These are phyloP conservation scores for Ecliptopera silaceata DNA, from an alignment of 2,888 invertebrate genomes.

Conservation along the genomic window DNA sequence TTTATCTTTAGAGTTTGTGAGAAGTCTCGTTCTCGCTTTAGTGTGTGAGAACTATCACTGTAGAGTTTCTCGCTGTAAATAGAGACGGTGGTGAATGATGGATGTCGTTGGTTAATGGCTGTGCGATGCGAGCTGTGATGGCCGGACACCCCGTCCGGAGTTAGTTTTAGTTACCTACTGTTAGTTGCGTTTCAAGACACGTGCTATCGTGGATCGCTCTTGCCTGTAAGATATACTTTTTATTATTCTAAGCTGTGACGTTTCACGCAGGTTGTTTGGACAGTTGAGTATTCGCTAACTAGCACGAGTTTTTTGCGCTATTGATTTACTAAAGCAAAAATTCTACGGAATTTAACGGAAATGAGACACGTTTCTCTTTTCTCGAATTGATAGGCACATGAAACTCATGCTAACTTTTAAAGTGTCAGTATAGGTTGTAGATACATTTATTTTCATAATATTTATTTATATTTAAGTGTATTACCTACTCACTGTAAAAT, in stretches of 20 bases:
- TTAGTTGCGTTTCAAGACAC: slow-evolving; percentile 9
- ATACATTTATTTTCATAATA: not conserved
- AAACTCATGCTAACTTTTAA: not conserved
- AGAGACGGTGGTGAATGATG: slow-evolving; percentile 24
- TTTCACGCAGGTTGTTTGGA: slow-evolving; percentile 5
- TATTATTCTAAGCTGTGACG: not conserved
- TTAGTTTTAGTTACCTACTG: slow-evolving; percentile 12
- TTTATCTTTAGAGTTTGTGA: not conserved
- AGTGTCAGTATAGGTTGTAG: not conserved
- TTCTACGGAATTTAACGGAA: no score
- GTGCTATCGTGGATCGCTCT: slow-evolving; percentile 5
- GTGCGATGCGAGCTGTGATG: slow-evolving; percentile 30
- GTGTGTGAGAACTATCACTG: not conserved
- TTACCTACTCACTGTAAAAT: not conserved
- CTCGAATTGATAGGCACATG: not conserved
- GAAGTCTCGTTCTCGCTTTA: slow-evolving; percentile 6
- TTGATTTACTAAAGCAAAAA: not conserved
- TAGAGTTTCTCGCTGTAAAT: slow-evolving; percentile 20
- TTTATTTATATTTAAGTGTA: not conserved
- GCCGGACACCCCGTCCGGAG: slow-evolving; percentile 17
- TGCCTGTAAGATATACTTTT: slow-evolving; percentile 16
- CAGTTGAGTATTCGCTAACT: slow-evolving; percentile 1
- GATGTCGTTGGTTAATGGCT: slow-evolving; percentile 22
- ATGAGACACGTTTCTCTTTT: no score
- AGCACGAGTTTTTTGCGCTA: not conserved